These are phyloP conservation scores for Caenorhabditis sp. DNA, from an alignment of 2,888 invertebrate species.

Conservation along the genomic window DNA sequence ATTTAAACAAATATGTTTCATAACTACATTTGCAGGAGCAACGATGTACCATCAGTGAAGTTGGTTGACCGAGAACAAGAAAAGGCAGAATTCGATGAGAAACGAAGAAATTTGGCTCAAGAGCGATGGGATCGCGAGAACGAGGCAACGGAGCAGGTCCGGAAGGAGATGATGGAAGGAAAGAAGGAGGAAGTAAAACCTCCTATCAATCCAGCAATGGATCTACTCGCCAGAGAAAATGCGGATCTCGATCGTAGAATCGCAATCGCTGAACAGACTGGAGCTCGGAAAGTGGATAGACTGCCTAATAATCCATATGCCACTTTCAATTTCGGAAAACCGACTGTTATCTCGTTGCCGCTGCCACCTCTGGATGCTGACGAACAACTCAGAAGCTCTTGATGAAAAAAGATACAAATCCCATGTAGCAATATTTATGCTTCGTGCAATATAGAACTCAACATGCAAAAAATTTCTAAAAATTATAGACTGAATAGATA, in stretches of 20 bases:
- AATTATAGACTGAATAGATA: conserved; percentile 6
- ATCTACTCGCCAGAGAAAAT: conserved; percentile 37
- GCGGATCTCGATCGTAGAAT: conserved; percentile 30
- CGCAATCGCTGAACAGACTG: conserved; percentile 25
- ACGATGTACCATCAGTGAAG: conserved; percentile 18
- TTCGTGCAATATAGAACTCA: conserved; percentile 37
- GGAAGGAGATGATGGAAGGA: conserved; percentile 31
- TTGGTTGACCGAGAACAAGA: conserved; percentile 19
- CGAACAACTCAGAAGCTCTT: conserved; percentile 4
- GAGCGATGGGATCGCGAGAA: conserved; percentile 56
- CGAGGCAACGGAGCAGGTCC: conserved; percentile 38
- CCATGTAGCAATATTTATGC: not conserved
- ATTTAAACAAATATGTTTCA: not conserved
- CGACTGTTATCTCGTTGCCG: conserved; percentile 63
- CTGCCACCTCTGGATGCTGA: conserved; percentile 52
- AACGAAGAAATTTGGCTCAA: conserved; percentile 39
- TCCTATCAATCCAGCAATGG: conserved; percentile 40
- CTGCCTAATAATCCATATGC: conserved; percentile 68
- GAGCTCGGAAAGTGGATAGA: conserved; percentile 36
- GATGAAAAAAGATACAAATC: not conserved
- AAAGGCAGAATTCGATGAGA: conserved; percentile 61
- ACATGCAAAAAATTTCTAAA: conserved; percentile 51
- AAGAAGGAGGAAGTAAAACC: conserved; percentile 10
- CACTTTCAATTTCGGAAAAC: conserved; percentile 60
- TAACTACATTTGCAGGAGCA: conserved; percentile 16